Evolutionary conservation across 1,140 invertebrate genomes (phyloP).

Genomic region (Drosophila equinoxialis): DNA sequence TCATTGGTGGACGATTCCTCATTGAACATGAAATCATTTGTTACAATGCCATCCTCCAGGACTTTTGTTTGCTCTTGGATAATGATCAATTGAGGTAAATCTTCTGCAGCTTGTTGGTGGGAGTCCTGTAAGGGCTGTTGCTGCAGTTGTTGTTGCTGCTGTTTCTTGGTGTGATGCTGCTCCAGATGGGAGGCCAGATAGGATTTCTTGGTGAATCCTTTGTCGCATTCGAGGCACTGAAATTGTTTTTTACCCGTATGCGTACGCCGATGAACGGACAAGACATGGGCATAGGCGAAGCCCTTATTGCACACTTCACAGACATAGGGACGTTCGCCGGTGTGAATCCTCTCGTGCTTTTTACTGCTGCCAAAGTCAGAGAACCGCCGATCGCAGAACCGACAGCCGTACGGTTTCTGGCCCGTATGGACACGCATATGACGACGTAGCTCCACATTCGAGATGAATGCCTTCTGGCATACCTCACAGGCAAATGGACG

Average conservation of each 20-base stretch:
- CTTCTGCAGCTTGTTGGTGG: neutral
- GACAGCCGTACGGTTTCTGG: constrained; percentile 87
- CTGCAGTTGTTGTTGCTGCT: neutral
- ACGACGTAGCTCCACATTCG: constrained; percentile 76
- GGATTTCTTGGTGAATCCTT: constrained; percentile 80
- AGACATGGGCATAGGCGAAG: constrained; percentile 87
- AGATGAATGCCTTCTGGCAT: constrained; percentile 80
- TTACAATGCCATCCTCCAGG: constrained; percentile 71
- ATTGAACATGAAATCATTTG: constrained; percentile 73
- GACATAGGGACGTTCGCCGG: constrained; percentile 89
- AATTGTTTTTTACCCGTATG: constrained; percentile 88
- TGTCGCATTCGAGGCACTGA: constrained; percentile 73
- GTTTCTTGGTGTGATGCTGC: constrained; percentile 46
- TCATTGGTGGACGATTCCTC: constrained; percentile 42
- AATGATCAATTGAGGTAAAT: neutral
- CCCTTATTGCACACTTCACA: constrained; percentile 88
- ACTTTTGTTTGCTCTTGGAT: constrained; percentile 55
- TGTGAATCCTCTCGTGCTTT: constrained; percentile 89
- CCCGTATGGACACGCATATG: constrained; percentile 82
- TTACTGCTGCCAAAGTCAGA: constrained; percentile 86
- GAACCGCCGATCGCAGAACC: constrained; percentile 88
- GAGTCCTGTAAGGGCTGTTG: neutral
- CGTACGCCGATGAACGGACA: constrained; percentile 86
- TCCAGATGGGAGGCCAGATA: constrained; percentile 75
- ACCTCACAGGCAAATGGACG: constrained; percentile 75